A percentile compares a stretch with the other conserved stretches of the same genome.
phyloP scores from a whole-genome alignment of 2,113 vertebrate species.

The Coptodon rendalli region DNA sequence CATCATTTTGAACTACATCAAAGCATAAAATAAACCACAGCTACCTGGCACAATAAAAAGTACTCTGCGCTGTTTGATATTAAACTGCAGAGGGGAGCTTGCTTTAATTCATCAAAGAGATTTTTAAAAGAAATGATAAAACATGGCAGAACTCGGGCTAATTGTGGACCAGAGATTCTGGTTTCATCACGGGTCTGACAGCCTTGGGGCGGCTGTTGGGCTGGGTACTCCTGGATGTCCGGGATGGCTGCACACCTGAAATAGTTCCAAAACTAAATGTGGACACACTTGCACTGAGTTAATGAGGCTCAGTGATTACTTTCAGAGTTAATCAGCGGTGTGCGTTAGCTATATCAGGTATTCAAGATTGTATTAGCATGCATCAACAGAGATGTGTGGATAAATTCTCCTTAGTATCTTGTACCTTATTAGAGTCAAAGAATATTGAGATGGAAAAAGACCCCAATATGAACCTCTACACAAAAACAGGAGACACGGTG shows the following conservation, averaged over 20 bases:
- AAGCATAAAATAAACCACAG: neutral
- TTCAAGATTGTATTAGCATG: neutral
- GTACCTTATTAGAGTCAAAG: neutral
- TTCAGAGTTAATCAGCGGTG: constrained; percentile 1
- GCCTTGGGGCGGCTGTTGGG: neutral
- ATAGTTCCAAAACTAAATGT: neutral
- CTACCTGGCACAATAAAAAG: neutral
- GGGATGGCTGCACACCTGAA: neutral
- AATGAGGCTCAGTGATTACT: constrained; percentile 17
- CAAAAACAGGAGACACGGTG: neutral
- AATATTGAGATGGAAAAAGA: neutral
- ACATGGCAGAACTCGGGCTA: neutral
- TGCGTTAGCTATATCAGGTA: neutral
- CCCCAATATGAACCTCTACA: neutral
- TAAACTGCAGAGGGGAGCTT: neutral
- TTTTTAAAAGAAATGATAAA: neutral
- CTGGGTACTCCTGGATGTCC: neutral
- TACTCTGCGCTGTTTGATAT: neutral
- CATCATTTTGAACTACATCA: neutral
- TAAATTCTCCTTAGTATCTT: neutral
- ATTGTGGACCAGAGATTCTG: neutral
- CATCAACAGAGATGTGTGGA: neutral
- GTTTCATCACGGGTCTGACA: neutral
- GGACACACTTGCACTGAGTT: neutral
- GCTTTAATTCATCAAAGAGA: neutral